Base-by-base conservation (phyloP, 2,888 invertebrate species). In the Orthonevra nobilis region DNA sequence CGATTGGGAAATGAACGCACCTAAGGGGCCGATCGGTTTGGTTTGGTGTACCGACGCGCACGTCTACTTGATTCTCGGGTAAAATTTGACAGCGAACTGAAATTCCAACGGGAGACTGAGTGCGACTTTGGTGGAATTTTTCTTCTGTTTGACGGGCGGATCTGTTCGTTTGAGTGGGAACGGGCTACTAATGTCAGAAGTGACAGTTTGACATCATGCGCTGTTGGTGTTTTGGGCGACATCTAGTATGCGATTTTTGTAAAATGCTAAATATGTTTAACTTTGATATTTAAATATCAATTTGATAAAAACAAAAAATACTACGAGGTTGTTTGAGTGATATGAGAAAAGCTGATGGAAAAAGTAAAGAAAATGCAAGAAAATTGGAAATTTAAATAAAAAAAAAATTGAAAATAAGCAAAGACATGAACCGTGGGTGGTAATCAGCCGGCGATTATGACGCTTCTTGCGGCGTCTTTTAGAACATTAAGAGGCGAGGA, bases 21-120 rank as follows among this genome's bases (percentile, higher is more conserved):
- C 44, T 44, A 58, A 36, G 48, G 7, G 52, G 15, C 38, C 40
- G 70, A 54, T 19, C 56, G 64, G 64, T 70, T 60, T n/a, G n/a
- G 60, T 46, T 52, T 44, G 34, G 63, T 44, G n/a, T 34, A 48
- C 36, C 12, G 34, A 50, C 44, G 48, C 36, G 34, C 36, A 10
- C 58, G 34, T 12, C 2, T 6, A 52, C 42, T 19, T 30, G n/a
- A 5, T 40, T 14, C 23, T 60, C 77, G 70, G 64, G 28, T 77
- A 70, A 70, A 77, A 77, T 54, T 60, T 77, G 77, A 77, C 77
- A 77, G 70, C 64, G 46, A 54, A 77, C 77, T 77, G 34, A 70
- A 66, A 9, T 56, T 12, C n/a, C 17, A 54, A 40, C 17, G 58
- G 15, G 64, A 64, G 64, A 70, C 46, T 19, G 58, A 60, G 40